Evolutionary conservation across 2,113 vertebrate genomes (phyloP).

Genomic region (Pteronura brasiliensis): DNA sequence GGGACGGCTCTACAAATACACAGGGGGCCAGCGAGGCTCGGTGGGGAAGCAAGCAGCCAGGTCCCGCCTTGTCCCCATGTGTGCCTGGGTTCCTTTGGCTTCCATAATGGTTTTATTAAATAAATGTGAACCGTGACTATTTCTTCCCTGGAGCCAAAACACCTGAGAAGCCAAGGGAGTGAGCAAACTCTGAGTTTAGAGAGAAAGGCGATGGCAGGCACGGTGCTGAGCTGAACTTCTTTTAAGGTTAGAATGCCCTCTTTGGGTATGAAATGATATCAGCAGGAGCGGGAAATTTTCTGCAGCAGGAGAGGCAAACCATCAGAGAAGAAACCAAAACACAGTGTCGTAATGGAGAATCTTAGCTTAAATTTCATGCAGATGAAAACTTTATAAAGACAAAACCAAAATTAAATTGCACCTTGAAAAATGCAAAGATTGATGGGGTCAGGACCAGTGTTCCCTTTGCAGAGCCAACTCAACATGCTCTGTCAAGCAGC

Average conservation of each 20-base stretch:
- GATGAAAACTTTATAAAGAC: background rate
- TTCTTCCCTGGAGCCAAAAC: constrained; percentile 46
- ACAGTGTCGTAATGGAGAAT: background rate
- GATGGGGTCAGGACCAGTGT: background rate
- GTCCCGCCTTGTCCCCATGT: background rate
- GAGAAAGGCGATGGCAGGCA: background rate
- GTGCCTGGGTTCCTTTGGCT: background rate
- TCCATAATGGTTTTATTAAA: constrained; percentile 29
- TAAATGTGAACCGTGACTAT: background rate
- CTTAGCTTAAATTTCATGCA: background rate
- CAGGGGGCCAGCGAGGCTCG: background rate
- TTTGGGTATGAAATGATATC: constrained; percentile 76
- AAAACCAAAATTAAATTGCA: constrained; percentile 21
- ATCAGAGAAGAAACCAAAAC: background rate
- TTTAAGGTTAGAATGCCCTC: constrained; percentile 83
- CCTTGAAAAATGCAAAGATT: background rate
- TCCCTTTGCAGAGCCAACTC: background rate
- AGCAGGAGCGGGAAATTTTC: constrained; percentile 55
- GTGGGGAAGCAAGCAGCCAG: background rate
- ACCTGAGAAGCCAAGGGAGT: constrained; percentile 39
- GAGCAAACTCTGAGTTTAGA: constrained; percentile 28
- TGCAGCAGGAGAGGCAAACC: background rate
- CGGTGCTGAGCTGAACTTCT: constrained; percentile 10
- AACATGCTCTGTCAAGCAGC: background rate
- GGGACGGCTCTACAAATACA: background rate